Evolutionary conservation across 1,140 invertebrate genomes (phyloP).

Genomic region (Pararge aegeria): DNA sequence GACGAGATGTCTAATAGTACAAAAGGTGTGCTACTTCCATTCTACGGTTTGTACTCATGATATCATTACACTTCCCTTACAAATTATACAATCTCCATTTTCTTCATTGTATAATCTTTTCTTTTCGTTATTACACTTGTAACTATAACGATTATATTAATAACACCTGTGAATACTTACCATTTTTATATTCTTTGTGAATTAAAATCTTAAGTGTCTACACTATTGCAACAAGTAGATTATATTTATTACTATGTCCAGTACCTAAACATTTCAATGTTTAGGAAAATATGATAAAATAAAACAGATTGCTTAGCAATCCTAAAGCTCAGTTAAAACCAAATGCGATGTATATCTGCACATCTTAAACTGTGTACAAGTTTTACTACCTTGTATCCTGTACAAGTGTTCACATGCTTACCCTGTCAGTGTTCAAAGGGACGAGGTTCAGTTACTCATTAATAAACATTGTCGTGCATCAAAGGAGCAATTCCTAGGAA

Average conservation of each 20-base stretch:
- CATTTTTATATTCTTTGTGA: too few relatives aligned
- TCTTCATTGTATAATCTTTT: constrained; percentile 45
- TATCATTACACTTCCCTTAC: constrained; percentile 39
- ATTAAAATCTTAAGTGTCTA: too few relatives aligned
- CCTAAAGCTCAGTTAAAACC: not conserved
- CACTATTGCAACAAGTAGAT: too few relatives aligned
- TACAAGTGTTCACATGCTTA: constrained; percentile 11
- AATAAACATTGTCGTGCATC: constrained; percentile 56
- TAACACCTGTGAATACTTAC: not conserved
- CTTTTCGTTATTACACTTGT: constrained; percentile 46
- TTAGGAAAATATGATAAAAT: too few relatives aligned
- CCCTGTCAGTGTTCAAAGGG: constrained; percentile 35
- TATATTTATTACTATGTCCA: too few relatives aligned
- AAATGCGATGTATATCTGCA: not conserved
- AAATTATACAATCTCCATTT: constrained; percentile 56
- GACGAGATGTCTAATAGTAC: constrained; percentile 45
- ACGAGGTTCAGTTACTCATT: constrained; percentile 40
- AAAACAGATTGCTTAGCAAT: too few relatives aligned
- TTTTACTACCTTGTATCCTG: constrained; percentile 48
- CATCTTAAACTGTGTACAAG: not conserved
- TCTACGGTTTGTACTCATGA: constrained; percentile 35
- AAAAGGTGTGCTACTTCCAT: constrained; percentile 61
- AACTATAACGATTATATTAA: constrained; percentile 12
- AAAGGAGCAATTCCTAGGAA: constrained; percentile 46
- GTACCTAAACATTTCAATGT: too few relatives aligned